These are phyloP conservation scores for Epinephelus awoara DNA, from an alignment of 2,797 vertebrate species.

Conservation along the genomic window DNA sequence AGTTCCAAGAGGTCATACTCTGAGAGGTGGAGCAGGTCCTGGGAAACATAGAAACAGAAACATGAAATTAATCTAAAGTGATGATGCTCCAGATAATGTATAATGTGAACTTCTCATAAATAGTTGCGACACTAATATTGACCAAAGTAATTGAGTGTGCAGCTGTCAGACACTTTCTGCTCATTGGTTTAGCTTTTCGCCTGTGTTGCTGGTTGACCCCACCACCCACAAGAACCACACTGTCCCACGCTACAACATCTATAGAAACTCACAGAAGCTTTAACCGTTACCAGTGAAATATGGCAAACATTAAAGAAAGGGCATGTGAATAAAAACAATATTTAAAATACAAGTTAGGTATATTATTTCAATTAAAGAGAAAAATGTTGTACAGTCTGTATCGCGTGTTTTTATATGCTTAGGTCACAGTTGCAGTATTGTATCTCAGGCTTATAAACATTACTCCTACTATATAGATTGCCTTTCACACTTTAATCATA, in stretches of 20 bases:
- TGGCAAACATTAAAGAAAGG: neutral
- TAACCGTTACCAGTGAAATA: neutral
- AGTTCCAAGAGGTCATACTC: conserved; percentile 83
- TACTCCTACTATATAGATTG: no score
- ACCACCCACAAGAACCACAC: neutral
- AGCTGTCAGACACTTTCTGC: neutral
- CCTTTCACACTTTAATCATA: no score
- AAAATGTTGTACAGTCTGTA: no score
- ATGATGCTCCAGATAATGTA: neutral
- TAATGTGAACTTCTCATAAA: neutral
- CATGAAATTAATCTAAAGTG: neutral
- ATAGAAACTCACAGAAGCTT: neutral
- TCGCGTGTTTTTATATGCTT: no score
- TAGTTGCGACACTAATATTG: neutral
- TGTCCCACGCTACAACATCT: neutral
- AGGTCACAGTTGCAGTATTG: no score
- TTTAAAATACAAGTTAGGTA: no score
- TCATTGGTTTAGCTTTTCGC: no score
- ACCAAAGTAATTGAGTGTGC: neutral
- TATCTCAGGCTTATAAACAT: no score
- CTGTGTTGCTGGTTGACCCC: neutral
- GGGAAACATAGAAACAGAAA: conserved; percentile 41
- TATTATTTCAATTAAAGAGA: no score
- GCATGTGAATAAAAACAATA: neutral
- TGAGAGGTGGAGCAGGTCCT: conserved; percentile 85